Conservation (phyloP, 1,140 invertebrate species). For the Zaprionus nigranus region DNA sequence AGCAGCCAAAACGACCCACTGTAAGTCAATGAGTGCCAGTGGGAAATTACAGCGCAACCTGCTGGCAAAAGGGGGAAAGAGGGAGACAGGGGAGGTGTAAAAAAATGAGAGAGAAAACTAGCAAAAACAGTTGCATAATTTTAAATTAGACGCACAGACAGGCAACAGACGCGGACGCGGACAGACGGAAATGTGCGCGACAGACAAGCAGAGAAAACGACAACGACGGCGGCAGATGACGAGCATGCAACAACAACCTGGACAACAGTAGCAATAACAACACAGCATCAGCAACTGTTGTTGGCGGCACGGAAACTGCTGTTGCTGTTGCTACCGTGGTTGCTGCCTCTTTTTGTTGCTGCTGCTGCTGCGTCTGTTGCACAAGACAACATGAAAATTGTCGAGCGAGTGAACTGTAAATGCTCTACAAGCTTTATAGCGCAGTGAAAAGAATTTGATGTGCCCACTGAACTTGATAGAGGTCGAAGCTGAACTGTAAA, state of each 20-base stretch:
- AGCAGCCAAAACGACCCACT: conserved; percentile 27
- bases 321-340: conserved; percentile 23
- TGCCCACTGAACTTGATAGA: neutral
- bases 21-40: conserved; percentile 72
- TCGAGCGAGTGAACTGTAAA: conserved; percentile 16
- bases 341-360: conserved; percentile 27
- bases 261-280: conserved; percentile 39
- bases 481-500: neutral
- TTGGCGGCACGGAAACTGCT: conserved; percentile 56
- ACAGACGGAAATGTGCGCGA: conserved; percentile 29
- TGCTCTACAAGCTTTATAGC: neutral
- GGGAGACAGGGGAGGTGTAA: neutral
- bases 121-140: conserved; percentile 71
- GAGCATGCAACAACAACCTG: conserved; percentile 12
- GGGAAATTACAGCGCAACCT: conserved; percentile 56
- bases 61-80: neutral
- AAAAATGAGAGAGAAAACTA: conserved; percentile 24
- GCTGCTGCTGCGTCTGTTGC: conserved; percentile 52
- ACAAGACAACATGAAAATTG: conserved; percentile 52
- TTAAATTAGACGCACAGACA: conserved; percentile 79
- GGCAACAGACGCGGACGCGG: conserved; percentile 53
- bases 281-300: conserved; percentile 40
- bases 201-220: conserved; percentile 6
- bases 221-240: conserved; percentile 59
- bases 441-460: neutral